These are phyloP conservation scores for Osmoderma eremita DNA, from an alignment of 2,888 invertebrate species.

Conservation along the genomic window DNA sequence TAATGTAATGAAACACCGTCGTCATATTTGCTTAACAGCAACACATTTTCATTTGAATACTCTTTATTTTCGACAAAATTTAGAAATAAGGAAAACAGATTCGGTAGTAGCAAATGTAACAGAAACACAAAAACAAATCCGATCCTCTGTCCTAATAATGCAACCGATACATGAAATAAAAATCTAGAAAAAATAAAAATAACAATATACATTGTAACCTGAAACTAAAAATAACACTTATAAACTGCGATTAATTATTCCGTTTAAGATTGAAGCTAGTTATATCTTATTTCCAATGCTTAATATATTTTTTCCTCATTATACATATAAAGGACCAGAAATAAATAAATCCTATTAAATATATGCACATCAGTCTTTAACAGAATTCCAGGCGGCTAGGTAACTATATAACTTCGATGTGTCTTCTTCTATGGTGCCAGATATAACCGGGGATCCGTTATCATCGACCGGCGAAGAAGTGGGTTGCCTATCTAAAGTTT, in stretches of 20 bases:
- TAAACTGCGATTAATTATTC: slow-evolving; percentile 8
- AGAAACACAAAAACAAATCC: slow-evolving; percentile 11
- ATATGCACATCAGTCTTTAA: slow-evolving; percentile 49
- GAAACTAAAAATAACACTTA: slow-evolving; percentile 25
- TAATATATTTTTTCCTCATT: slow-evolving; percentile 1
- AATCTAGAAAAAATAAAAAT: slow-evolving; percentile 24
- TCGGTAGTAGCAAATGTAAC: slow-evolving; percentile 1
- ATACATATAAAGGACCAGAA: slow-evolving; percentile 34
- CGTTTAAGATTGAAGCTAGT: slow-evolving; percentile 12
- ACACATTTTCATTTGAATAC: slow-evolving; percentile 8
- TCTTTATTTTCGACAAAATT: slow-evolving; percentile 30
- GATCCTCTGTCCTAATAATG: slow-evolving; percentile 11
- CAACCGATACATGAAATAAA: slow-evolving; percentile 27
- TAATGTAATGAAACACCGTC: no score
- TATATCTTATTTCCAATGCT: slow-evolving; percentile 21
- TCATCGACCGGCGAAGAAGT: background rate
- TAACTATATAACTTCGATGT: slow-evolving; percentile 46
- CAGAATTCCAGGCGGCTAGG: slow-evolving; percentile 40
- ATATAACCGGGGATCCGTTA: slow-evolving; percentile 15
- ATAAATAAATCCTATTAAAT: slow-evolving; percentile 41
- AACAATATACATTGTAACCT: slow-evolving; percentile 21
- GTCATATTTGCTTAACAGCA: no score
- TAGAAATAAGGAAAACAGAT: slow-evolving; percentile 14
- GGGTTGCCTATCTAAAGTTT: slow-evolving; percentile 55
- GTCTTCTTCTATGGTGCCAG: slow-evolving; percentile 29